Evolutionary conservation across 2,888 invertebrate species (phyloP).

Genomic region (Calameuta filiformis): DNA sequence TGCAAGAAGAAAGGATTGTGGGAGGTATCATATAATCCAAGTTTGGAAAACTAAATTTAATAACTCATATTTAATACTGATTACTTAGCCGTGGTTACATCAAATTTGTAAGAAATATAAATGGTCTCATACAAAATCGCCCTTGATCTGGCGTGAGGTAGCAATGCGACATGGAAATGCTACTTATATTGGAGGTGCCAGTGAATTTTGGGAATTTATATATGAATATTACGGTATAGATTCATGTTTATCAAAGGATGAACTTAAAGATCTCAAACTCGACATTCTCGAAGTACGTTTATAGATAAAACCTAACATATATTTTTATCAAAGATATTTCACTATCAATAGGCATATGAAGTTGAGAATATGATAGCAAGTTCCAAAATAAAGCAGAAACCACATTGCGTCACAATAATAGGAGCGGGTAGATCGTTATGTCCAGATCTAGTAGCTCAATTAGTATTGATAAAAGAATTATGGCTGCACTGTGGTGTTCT

Average conservation of each 20-base stretch:
- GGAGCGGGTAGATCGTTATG: conserved; percentile 47
- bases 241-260: conserved; percentile 51
- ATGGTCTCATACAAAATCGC: conserved; percentile 71
- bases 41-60: background rate
- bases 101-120: conserved; percentile 68
- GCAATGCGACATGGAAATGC: conserved; percentile 69
- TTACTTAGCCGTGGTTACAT: conserved; percentile 67
- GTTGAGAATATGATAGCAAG: conserved; percentile 25
- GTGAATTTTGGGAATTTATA: conserved; percentile 73
- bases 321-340: background rate
- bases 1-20: conserved; percentile 68
- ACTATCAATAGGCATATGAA: conserved; percentile 13
- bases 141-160: conserved; percentile 74
- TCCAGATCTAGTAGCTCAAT: conserved; percentile 47
- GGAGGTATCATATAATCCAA: conserved; percentile 61
- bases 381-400: conserved; percentile 19
- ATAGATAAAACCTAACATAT: background rate
- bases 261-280: conserved; percentile 45
- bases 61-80: conserved; percentile 18
- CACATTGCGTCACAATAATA: conserved; percentile 43
- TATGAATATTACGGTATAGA: conserved; percentile 71
- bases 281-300: conserved; percentile 29
- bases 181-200: conserved; percentile 71
- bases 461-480: conserved; percentile 44
- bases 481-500: conserved; percentile 38